Evolutionary conservation across 2,888 invertebrate genomes (phyloP), one percentile per base, ranked within the genome.

Genomic region (Nezara viridula): DNA sequence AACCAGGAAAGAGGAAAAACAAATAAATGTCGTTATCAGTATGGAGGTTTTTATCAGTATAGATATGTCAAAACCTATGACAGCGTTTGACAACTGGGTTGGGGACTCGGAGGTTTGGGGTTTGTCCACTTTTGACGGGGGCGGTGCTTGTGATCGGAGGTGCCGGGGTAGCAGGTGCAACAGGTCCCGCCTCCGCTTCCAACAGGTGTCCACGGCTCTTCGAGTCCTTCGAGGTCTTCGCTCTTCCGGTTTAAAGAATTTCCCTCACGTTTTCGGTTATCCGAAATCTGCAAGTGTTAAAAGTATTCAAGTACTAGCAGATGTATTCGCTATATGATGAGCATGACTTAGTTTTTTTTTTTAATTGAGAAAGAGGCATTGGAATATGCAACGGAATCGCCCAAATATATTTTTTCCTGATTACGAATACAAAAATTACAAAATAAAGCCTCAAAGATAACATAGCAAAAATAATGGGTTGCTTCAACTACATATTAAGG

Each of bases 111-210:
- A 1, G 60, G 0, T 60, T 60, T 27, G 14, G 60, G 60, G 7
- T 3, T 19, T 5, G 55, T 60, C 27, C 27, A 60, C 12, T 60
- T 60, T 27, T 27, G 60, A 60, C 60, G 60, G 60, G 60, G 60
- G 60, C 60, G 60, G 60, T 60, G 27, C 27, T 10, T n/a, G 14
- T 27, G 27, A 27, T 60, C 27, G 10, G 60, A 60, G 60, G 27
- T 60, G 60, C 60, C 60, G 60, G 60, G 27, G 60, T 37, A 24
- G 32, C 66, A 66, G 66, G 66, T 66, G 66, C 66, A 66, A 66
- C 66, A 66, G 66, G 66, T 66, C 16, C 66, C 66, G 60, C 60
- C 60, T 19, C 66, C 66, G 66, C 66, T 66, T 5, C 60, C 60
- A 60, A 60, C 60, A 60, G 60, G 60, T 60, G 60, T 27, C 27